Evolutionary conservation across 2,888 invertebrate genomes (phyloP), one percentile per base, ranked within the genome.

Genomic region (Lagria hirta): DNA sequence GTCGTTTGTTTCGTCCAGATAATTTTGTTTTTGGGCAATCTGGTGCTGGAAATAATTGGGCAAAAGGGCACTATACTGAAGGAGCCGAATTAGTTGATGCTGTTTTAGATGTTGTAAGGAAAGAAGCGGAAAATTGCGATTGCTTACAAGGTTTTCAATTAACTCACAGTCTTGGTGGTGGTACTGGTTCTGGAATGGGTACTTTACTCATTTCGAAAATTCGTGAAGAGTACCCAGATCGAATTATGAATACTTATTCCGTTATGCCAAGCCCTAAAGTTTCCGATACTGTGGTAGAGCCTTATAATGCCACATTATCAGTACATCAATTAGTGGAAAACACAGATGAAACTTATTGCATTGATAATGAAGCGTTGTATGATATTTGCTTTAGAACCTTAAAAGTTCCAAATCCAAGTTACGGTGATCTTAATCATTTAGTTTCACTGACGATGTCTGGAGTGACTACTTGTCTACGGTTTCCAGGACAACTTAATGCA

Each of bases 401-500:
- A 50, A 90, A 90, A 73, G 79, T 87, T 11, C 81, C 82, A 32
- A 89, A 88, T 62, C 93, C 93, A 10, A 88, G 88, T 33, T 94
- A 94, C 67, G 88, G 90, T 33, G 93, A 94, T 71, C 76, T 93
- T 48, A 93, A 93, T 71, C 87, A 94, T 73, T 76, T 93, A 45
- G 91, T 90, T 7, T 86, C 87, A 13, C 72, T 86, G 42, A 88
- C 88, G 32, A 88, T 88, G 88, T 88, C 88, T 20, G 88, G 88
- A 20, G 88, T 88, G n/a, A 88, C 88, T 6, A 87, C 87, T 35
- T 87, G 87, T 67, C 79, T 90, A 16, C 75, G 89, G 56, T 89
- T 95, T 78, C 95, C 94, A 3, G 95, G 94, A 35, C 94, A 96
- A 73, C 73, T 95, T 52, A 95, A 94, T 71, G 92, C 94, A 11